phyloP scores from a whole-genome alignment of 2,888 invertebrate genomes.

The Agrotis ipsilon region DNA sequence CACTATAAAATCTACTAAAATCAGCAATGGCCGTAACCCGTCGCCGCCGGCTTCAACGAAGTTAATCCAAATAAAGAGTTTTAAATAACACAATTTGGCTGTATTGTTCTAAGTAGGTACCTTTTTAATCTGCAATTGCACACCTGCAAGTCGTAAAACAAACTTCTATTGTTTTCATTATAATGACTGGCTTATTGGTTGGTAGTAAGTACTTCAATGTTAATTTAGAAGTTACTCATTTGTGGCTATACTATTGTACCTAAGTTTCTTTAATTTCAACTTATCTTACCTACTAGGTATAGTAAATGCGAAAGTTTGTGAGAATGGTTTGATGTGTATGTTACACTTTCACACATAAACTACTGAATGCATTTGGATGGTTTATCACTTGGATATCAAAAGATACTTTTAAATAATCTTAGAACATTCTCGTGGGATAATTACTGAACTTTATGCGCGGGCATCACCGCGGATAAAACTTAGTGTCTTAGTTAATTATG shows the following conservation, averaged over 20 bases:
- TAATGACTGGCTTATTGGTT: conserved; percentile 13
- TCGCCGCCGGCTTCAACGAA: conserved; percentile 10
- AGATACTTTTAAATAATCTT: too few species aligned
- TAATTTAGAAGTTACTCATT: background rate
- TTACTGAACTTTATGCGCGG: too few species aligned
- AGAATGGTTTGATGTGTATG: too few species aligned
- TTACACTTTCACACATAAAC: too few species aligned
- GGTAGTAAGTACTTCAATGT: conserved; percentile 15
- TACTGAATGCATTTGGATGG: too few species aligned
- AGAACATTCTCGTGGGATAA: too few species aligned
- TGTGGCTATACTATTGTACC: too few species aligned
- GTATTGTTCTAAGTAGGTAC: conserved; percentile 56
- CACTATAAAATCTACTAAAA: background rate
- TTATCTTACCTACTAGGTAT: background rate
- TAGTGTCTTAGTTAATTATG: too few species aligned
- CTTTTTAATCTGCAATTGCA: conserved; percentile 72
- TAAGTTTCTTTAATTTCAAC: background rate
- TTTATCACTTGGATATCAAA: too few species aligned
- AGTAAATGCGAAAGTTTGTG: too few species aligned
- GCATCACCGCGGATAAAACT: too few species aligned
- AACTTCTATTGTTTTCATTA: conserved; percentile 55
- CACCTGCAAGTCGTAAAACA: conserved; percentile 78
- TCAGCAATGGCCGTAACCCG: background rate
- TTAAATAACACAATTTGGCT: conserved; percentile 29
- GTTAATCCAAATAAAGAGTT: conserved; percentile 40